Evolutionary conservation across 2,113 vertebrate species (phyloP).

Genomic region (Eclectus roratus): DNA sequence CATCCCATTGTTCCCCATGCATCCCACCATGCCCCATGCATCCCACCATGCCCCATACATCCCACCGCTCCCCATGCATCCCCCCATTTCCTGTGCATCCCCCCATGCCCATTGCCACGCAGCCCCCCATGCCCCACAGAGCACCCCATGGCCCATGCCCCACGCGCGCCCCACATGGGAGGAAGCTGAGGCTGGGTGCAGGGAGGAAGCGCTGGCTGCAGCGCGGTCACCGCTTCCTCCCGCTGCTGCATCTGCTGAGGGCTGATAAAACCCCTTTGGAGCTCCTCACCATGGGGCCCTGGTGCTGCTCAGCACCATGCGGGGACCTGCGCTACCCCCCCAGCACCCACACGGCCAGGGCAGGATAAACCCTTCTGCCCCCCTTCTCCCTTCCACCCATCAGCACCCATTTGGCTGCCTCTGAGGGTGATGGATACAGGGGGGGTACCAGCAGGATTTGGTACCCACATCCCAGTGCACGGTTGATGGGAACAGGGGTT

Average conservation of each 20-base stretch:
- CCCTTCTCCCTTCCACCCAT: neutral
- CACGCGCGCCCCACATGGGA: neutral
- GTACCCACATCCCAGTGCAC: neutral
- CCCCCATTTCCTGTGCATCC: fast-evolving
- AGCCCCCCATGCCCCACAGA: too few relatives aligned
- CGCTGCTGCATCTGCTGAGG: neutral
- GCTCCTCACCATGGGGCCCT: neutral
- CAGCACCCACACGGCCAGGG: neutral
- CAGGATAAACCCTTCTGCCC: neutral
- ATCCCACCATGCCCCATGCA: fast-evolving
- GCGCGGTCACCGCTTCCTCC: neutral
- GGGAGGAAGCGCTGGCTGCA: neutral
- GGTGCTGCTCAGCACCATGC: neutral
- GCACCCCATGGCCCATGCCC: neutral
- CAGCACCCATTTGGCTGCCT: neutral
- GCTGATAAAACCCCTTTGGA: neutral
- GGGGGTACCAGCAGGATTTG: neutral
- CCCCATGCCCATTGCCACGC: neutral
- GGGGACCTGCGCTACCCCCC: neutral
- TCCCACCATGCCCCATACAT: too few relatives aligned
- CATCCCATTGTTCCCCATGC: neutral
- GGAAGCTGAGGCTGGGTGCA: too few relatives aligned
- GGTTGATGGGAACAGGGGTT: neutral
- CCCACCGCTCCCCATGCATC: too few relatives aligned
- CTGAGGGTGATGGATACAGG: neutral